Evolutionary conservation across 2,797 vertebrate genomes (phyloP).

Genomic region (Delichon dasypus): DNA sequence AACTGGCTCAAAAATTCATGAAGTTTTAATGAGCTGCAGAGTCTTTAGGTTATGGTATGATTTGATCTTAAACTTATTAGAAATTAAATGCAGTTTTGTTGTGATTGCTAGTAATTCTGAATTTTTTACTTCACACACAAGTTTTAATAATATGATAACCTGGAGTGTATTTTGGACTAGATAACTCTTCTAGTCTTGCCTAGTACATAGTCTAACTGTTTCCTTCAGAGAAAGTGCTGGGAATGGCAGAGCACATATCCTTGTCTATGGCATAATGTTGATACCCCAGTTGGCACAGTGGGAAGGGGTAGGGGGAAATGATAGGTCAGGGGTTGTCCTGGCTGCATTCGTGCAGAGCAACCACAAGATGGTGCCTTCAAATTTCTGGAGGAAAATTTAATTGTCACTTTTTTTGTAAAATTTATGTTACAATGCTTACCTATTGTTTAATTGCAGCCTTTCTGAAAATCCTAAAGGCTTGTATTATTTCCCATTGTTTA

Average conservation of each 20-base stretch:
- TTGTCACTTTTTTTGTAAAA: constrained; percentile 7
- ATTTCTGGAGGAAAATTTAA: constrained; percentile 20
- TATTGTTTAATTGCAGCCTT: constrained; percentile 30
- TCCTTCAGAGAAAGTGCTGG: not conserved
- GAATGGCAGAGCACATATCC: not conserved
- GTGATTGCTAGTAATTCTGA: not conserved
- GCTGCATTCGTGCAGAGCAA: constrained; percentile 38
- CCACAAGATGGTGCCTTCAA: constrained; percentile 53
- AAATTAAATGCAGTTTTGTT: not conserved
- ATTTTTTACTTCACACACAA: not conserved
- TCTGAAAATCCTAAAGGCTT: not conserved
- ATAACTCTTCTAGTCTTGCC: not conserved
- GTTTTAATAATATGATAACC: not conserved
- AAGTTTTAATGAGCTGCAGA: not conserved
- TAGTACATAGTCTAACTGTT: not conserved
- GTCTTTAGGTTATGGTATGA: not conserved
- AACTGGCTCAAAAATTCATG: not conserved
- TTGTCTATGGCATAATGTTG: not conserved
- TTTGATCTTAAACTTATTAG: not conserved
- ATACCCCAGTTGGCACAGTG: not conserved
- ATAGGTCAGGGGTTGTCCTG: not conserved
- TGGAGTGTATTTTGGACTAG: not conserved
- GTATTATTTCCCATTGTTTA: constrained; percentile 41
- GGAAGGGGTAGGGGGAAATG: not conserved
- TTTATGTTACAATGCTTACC: not conserved